Evolutionary conservation across 2,888 invertebrate genomes (phyloP), one percentile per base, ranked within the genome.

Genomic region (Drosophila borborema): DNA sequence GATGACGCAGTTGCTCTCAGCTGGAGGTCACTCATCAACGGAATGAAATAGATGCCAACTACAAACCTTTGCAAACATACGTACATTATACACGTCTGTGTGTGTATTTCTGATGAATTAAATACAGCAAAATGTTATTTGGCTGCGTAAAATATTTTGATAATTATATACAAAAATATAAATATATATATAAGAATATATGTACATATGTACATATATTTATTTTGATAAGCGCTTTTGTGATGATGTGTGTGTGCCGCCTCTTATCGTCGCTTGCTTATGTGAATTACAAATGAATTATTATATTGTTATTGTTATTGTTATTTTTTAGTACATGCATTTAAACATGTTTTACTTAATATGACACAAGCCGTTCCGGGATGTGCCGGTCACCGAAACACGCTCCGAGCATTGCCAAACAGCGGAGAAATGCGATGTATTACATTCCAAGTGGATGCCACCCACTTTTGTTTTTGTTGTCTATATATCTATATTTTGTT

Each of bases 331-430:
- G 18, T 12, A 31, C 28, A 70, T 54, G 12, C 2, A 36, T 34
- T 48, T 48, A 16, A 43, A 43, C 3, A 6, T 55, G 41, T 61
- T 48, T 12, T 20, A n/a, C 14, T 23, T 34, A 23, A 9, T 40
- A 38, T 45, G 31, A 31, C n/a, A 31, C n/a, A 54, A 41, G 38
- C 43, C 74, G 74, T 79, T 70, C 79, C 63, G 46, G 48, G 20
- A 36, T 61, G 77, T 77, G 64, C 76, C 79, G 62, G 73, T 46
- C 78, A 69, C 76, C 68, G 41, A 65, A 63, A 48, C 40, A 9
- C 28, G 14, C 8, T 64, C 34, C 28, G 36, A 41, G 38, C 55
- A 62, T 56, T 63, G 63, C 18, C 46, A 56, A 38, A 20, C 56
- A 31, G 34, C 45, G 23, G 51, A 36, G 9, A 31, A 43, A 55